Conservation (phyloP, 2,797 vertebrate genomes). For the Amniataba percoides region DNA sequence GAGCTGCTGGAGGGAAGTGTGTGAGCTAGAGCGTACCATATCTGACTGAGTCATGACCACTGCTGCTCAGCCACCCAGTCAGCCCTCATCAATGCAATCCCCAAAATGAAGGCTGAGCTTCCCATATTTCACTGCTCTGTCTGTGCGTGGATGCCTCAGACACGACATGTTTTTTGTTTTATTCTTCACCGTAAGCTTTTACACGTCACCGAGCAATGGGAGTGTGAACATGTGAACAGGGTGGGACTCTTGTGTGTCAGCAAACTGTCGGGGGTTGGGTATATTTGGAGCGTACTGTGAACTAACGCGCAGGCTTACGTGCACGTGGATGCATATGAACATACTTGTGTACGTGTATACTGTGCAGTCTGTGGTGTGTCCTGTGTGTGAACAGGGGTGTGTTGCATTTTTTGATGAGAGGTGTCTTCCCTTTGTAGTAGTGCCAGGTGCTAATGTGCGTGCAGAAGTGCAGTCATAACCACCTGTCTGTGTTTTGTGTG, state of each 20-base stretch:
- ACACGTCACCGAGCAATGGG: constrained; percentile 12
- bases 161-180: constrained; percentile 11
- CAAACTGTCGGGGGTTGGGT: neutral
- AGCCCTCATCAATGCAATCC: constrained; percentile 66
- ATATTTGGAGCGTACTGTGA: constrained; percentile 9
- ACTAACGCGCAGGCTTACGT: neutral
- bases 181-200: constrained; percentile 24
- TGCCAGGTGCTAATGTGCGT: constrained; percentile 43
- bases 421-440: constrained; percentile 18
- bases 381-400: neutral
- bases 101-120: constrained; percentile 74
- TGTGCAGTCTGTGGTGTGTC: constrained; percentile 15
- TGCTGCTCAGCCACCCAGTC: constrained; percentile 74
- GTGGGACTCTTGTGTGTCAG: constrained; percentile 1
- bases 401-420: constrained; percentile 23
- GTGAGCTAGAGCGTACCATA: constrained; percentile 69
- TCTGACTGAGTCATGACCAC: constrained; percentile 78
- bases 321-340: neutral
- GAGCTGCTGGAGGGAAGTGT: constrained; percentile 68
- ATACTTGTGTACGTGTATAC: neutral
- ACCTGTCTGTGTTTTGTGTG: constrained; percentile 34
- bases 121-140: constrained; percentile 38
- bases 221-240: constrained; percentile 14
- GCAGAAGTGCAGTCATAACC: constrained; percentile 40
- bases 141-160: constrained; percentile 24